Conservation (phyloP, 1,140 invertebrate species). For the Drosophila repletoides region DNA sequence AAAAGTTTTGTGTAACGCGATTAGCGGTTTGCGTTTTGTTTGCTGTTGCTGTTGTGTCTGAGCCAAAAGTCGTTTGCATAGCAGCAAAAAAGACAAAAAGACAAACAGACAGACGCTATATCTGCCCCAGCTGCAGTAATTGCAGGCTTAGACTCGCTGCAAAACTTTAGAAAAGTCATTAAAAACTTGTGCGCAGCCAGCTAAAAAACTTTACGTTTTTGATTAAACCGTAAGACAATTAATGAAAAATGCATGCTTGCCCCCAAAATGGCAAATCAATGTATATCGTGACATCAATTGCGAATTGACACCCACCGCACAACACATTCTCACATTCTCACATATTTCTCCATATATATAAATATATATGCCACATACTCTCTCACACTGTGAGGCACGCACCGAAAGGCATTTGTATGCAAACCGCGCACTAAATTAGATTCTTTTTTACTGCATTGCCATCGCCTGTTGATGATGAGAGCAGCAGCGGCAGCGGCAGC, state of each 20-base stretch:
- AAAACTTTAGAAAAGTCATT: constrained; percentile 72
- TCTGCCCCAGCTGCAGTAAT: constrained; percentile 57
- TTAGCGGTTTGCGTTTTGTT: constrained; percentile 76
- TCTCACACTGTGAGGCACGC: constrained; percentile 57
- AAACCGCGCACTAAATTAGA: constrained; percentile 81
- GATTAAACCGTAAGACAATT: constrained; percentile 77
- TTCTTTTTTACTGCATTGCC: constrained; percentile 76
- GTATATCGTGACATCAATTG: constrained; percentile 81
- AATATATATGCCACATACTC: background rate
- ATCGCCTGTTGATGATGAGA: constrained; percentile 58
- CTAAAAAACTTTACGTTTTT: constrained; percentile 62
- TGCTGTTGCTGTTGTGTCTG: constrained; percentile 54
- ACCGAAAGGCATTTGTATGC: constrained; percentile 70
- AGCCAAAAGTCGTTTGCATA: constrained; percentile 40
- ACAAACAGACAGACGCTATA: background rate
- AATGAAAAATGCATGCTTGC: constrained; percentile 73
- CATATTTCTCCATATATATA: background rate
- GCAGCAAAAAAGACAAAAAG: constrained; percentile 8
- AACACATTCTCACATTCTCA: constrained; percentile 7
- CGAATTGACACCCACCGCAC: constrained; percentile 47
- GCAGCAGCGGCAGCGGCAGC: no score
- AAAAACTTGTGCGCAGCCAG: constrained; percentile 57
- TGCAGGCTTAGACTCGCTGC: constrained; percentile 52
- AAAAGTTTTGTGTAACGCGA: constrained; percentile 76
- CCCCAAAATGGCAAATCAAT: constrained; percentile 76